Percentiles rank a stretch among this genome's conserved stretches.
These are phyloP conservation scores for Todiramphus saurophagus DNA, from an alignment of 2,113 vertebrate species.

Conservation along the genomic window DNA sequence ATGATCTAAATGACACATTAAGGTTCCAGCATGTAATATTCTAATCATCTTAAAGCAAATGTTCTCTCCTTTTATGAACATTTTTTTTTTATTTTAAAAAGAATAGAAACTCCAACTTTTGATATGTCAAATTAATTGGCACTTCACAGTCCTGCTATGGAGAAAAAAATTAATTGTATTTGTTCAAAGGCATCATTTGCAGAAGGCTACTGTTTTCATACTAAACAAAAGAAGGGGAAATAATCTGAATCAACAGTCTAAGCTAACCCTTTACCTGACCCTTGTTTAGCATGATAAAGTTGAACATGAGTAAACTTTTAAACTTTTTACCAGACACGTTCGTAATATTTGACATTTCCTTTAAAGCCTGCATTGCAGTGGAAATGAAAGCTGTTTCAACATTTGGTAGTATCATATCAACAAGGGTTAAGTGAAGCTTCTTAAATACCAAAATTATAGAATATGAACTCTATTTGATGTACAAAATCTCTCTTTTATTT, in stretches of 20 bases:
- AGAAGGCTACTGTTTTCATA: neutral
- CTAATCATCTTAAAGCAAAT: neutral
- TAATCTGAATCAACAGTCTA: neutral
- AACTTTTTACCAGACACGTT: neutral
- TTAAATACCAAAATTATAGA: neutral
- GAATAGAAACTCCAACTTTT: neutral
- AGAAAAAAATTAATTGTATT: neutral
- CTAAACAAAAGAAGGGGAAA: neutral
- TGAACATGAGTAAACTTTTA: neutral
- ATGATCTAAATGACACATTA: neutral
- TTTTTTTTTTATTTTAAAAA: neutral
- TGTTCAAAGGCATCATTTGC: neutral
- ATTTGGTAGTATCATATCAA: neutral
- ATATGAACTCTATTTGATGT: neutral
- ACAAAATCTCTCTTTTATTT: neutral
- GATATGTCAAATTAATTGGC: neutral
- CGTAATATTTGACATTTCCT: neutral
- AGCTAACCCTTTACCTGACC: neutral
- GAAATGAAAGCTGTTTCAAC: neutral
- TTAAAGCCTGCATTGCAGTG: neutral
- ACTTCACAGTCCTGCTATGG: neutral
- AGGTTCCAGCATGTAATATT: neutral
- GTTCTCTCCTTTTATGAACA: neutral
- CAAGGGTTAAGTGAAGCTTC: neutral
- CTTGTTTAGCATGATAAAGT: neutral